These are phyloP conservation scores for Ephestia elutella DNA, from an alignment of 1,140 invertebrate species.

Conservation along the genomic window DNA sequence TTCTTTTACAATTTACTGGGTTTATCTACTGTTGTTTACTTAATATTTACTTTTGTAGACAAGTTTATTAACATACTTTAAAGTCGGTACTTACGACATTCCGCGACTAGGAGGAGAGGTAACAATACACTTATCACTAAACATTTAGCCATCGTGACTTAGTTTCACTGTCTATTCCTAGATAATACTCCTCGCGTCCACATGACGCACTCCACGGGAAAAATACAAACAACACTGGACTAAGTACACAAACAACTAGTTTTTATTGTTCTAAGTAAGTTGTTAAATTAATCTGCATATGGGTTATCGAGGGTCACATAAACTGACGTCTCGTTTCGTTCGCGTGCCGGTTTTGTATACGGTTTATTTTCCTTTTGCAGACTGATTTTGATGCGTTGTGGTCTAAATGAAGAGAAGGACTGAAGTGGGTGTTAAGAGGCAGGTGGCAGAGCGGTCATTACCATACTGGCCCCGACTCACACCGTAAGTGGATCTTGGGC, in stretches of 20 bases:
- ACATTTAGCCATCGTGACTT: slow-evolving; percentile 13
- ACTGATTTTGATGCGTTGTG: slow-evolving; percentile 9
- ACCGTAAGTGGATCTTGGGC: slow-evolving; percentile 13
- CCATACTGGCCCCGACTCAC: slow-evolving; percentile 29
- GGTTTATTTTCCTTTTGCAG: slow-evolving; percentile 1
- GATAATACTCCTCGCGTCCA: slow-evolving; percentile 10
- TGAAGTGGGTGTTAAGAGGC: slow-evolving; percentile 4
- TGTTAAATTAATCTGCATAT: slow-evolving; percentile 4
- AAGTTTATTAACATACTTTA: too few relatives aligned
- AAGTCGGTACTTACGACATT: slow-evolving; percentile 16
- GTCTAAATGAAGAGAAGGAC: slow-evolving; percentile 11
- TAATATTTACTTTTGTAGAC: too few relatives aligned
- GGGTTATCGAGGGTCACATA: slow-evolving; percentile 11
- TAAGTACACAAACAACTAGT: not conserved
- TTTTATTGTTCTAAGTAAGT: slow-evolving; percentile 2
- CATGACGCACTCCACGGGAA: slow-evolving; percentile 10
- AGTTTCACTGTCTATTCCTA: not conserved
- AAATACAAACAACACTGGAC: not conserved
- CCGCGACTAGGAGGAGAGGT: slow-evolving; percentile 7
- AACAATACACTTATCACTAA: slow-evolving; percentile 12
- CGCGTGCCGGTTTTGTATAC: slow-evolving; percentile 6
- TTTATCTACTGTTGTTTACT: too few relatives aligned
- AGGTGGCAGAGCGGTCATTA: slow-evolving; percentile 21
- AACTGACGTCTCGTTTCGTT: not conserved
- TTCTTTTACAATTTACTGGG: too few relatives aligned